Percentiles rank a stretch among this genome's conserved stretches.
These are phyloP conservation scores for Alosa alosa DNA, from an alignment of 2,113 vertebrate genomes.

Conservation along the genomic window DNA sequence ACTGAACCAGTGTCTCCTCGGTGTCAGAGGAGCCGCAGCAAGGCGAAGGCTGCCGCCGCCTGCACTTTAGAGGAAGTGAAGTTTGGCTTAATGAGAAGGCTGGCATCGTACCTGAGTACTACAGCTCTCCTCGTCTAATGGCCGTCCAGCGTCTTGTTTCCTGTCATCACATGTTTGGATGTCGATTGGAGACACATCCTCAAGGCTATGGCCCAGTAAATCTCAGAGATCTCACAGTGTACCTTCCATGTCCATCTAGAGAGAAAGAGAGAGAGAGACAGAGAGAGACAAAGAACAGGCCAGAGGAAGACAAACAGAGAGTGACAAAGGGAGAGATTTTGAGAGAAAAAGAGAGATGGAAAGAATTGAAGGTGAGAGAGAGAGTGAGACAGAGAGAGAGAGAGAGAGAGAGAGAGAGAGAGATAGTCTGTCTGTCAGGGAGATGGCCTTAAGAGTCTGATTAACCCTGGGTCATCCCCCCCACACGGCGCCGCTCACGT, in stretches of 20 bases:
- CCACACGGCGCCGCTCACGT: slow-evolving; percentile 59
- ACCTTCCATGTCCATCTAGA: not conserved
- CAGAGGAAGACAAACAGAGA: not conserved
- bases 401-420: not conserved
- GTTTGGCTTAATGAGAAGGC: not conserved
- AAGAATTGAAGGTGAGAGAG: not conserved
- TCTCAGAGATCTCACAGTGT: not conserved
- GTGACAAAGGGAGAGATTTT: not conserved
- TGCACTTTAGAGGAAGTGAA: slow-evolving; percentile 27
- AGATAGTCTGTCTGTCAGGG: slow-evolving; percentile 45
- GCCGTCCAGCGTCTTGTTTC: not conserved
- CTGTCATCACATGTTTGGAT: not conserved
- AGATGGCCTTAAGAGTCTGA: slow-evolving; percentile 68
- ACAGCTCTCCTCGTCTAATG: not conserved
- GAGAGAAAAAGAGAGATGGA: not conserved
- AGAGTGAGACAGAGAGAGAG: not conserved
- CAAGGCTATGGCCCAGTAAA: not conserved
- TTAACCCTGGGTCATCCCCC: slow-evolving; percentile 69
- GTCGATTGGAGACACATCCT: not conserved
- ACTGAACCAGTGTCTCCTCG: slow-evolving; percentile 61
- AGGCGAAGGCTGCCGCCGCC: slow-evolving; percentile 46
- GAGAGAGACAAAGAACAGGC: not conserved
- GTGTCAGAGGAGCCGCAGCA: slow-evolving; percentile 63
- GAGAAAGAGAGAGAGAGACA: slow-evolving; percentile 42
- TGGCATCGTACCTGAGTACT: not conserved